Base-by-base conservation (phyloP, 2,888 invertebrate genomes). In the Fragum sueziense region DNA sequence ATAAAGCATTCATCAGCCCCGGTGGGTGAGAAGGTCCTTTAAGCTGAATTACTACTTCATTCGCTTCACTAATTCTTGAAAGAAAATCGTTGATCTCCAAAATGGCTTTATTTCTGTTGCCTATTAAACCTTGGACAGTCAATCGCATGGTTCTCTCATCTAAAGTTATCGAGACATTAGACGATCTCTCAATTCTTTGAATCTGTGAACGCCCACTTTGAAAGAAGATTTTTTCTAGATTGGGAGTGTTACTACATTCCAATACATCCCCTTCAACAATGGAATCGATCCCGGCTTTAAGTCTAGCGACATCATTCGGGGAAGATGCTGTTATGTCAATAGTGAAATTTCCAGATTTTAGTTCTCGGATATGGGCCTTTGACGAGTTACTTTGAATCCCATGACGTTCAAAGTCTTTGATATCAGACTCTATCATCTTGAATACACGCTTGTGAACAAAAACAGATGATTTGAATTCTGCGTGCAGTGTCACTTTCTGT, bases 1-100 rank as follows among this genome's bases (percentile, higher is more conserved):
- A 52, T n/a, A 91, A 54, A 9, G 77, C 82, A 76, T 88, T 89
- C 87, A 90, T 84, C 14, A 89, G 47, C 1, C 90, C 90, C 1
- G 81, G 78, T 17, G 90, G 89, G 52, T 84, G 86, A 0, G 74
- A 80, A 20, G 69, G 69, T 0, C 87, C 88, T 70, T 79, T 84
- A 20, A 90, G 75, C 14, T 29, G 25, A 0, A 89, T n/a, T 14
- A 68, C 74, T 71, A 74, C 72, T 14, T 73, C 80, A 20, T 57
- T 37, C 1, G 74, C 72, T 11, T 34, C 22, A 29, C 65, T 70
- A 14, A 80, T 34, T n/a, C 62, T 69, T 0, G 31, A 52, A 3
- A 88, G 65, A 54, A 80, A 86, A 2, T 76, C 72, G 4, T 76
- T 71, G 2, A 89, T 74, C 52, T 59, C 29, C 3, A 37, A 22